Conservation (phyloP, 2,888 invertebrate genomes). For the Sphaeridia pumilis region DNA sequence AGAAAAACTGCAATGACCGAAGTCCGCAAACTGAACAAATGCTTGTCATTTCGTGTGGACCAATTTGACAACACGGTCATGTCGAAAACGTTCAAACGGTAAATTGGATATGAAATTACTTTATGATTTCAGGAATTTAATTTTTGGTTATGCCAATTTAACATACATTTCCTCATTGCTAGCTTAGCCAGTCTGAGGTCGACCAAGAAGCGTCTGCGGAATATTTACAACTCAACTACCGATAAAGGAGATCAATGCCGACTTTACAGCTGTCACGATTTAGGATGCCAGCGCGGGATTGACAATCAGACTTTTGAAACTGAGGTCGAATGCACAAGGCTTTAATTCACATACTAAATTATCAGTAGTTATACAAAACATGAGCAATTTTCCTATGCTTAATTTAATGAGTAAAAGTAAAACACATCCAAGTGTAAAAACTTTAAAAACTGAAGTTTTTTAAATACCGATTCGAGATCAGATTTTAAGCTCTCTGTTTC, state of each 20-base stretch:
- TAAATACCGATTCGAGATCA: too few relatives aligned
- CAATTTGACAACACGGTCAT: slow-evolving; percentile 34
- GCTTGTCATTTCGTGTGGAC: slow-evolving; percentile 24
- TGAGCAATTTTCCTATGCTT: too few relatives aligned
- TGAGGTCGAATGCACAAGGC: slow-evolving; percentile 27
- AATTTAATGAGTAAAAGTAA: too few relatives aligned
- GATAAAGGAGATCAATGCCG: not conserved
- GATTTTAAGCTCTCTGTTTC: too few relatives aligned
- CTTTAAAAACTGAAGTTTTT: too few relatives aligned
- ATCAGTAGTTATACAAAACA: too few relatives aligned
- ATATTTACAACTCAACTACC: not conserved
- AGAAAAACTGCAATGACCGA: slow-evolving; percentile 33
- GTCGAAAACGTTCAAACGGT: slow-evolving; percentile 35
- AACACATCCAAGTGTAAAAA: too few relatives aligned
- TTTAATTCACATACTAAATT: too few relatives aligned
- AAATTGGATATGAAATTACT: not conserved
- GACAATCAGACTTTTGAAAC: slow-evolving; percentile 14
- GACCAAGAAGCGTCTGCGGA: slow-evolving; percentile 15
- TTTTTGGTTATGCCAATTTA: not conserved
- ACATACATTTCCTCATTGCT: not conserved
- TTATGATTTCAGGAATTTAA: not conserved
- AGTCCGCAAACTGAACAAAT: slow-evolving; percentile 33
- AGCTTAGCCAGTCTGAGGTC: slow-evolving; percentile 27
- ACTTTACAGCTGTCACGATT: slow-evolving; percentile 21
- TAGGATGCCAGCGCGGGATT: slow-evolving; percentile 16